These are phyloP conservation scores for Oncopeltus fasciatus DNA, from an alignment of 1,140 invertebrate species.

Conservation along the genomic window DNA sequence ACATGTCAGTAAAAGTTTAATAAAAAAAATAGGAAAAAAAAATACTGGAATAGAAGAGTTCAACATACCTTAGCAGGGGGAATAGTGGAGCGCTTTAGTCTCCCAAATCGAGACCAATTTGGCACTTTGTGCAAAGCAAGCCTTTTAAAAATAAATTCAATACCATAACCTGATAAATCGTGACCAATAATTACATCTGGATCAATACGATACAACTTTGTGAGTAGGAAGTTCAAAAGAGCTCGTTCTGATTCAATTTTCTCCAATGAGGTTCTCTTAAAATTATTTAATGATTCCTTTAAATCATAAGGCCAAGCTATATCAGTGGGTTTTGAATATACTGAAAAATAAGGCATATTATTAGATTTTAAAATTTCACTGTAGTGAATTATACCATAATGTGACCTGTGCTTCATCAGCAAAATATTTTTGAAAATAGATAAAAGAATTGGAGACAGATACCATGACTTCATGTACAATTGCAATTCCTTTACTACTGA, in stretches of 20 bases:
- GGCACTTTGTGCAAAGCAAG: slow-evolving; percentile 55
- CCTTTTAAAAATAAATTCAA: slow-evolving; percentile 61
- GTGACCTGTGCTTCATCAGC: too few species aligned
- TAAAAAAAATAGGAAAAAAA: not conserved
- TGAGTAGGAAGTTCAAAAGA: slow-evolving; percentile 67
- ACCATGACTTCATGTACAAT: too few species aligned
- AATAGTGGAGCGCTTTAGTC: slow-evolving; percentile 51
- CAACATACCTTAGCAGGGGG: slow-evolving; percentile 13
- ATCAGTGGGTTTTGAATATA: slow-evolving; percentile 61
- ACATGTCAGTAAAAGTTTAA: not conserved
- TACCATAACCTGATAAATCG: slow-evolving; percentile 42
- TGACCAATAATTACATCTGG: slow-evolving; percentile 89
- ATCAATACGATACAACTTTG: slow-evolving; percentile 73
- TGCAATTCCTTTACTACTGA: too few species aligned
- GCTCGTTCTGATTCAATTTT: slow-evolving; percentile 73
- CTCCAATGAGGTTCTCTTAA: slow-evolving; percentile 57
- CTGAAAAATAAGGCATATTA: slow-evolving; percentile 35
- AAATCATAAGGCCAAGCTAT: slow-evolving; percentile 68
- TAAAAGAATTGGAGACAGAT: too few species aligned
- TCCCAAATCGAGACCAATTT: slow-evolving; percentile 81
- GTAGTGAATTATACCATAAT: too few species aligned
- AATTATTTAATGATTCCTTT: slow-evolving; percentile 44
- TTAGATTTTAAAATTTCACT: too few species aligned
- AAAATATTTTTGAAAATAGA: too few species aligned
- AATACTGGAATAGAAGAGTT: not conserved